Conservation (phyloP, 2,888 invertebrate genomes). For the Dasypogon diadema region DNA sequence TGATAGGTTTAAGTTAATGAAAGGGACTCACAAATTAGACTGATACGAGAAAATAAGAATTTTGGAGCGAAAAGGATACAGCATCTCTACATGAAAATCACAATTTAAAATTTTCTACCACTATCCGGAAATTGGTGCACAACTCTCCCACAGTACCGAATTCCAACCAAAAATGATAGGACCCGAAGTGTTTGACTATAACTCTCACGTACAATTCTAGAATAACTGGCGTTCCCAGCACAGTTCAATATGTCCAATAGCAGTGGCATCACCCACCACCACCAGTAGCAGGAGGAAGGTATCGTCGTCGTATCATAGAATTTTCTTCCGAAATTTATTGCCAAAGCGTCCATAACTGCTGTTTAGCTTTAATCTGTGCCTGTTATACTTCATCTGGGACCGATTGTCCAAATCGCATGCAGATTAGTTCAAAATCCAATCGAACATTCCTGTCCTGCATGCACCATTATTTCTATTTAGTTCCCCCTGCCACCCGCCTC, state of each 20-base stretch:
- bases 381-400: conserved; percentile 53
- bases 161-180: conserved; percentile 30
- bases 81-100: too few relatives aligned
- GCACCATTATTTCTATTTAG: conserved; percentile 50
- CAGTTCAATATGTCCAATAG: too few relatives aligned
- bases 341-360: conserved; percentile 49
- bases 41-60: too few relatives aligned
- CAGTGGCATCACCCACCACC: too few relatives aligned
- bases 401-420: conserved; percentile 52
- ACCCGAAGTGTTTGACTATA: conserved; percentile 10
- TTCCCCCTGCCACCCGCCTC: conserved; percentile 32
- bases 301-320: conserved; percentile 11
- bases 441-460: conserved; percentile 50
- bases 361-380: conserved; percentile 50
- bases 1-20: too few relatives aligned
- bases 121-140: too few relatives aligned
- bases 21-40: too few relatives aligned
- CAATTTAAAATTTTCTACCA: too few relatives aligned
- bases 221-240: background rate
- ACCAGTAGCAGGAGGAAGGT: conserved; percentile 40
- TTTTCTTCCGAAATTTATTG: conserved; percentile 38
- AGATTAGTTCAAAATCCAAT: conserved; percentile 52
- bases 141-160: too few relatives aligned
- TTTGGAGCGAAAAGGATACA: too few relatives aligned
- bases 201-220: conserved; percentile 36